Evolutionary conservation across 2,888 invertebrate species (phyloP).

Genomic region (Uloborus plumipes): DNA sequence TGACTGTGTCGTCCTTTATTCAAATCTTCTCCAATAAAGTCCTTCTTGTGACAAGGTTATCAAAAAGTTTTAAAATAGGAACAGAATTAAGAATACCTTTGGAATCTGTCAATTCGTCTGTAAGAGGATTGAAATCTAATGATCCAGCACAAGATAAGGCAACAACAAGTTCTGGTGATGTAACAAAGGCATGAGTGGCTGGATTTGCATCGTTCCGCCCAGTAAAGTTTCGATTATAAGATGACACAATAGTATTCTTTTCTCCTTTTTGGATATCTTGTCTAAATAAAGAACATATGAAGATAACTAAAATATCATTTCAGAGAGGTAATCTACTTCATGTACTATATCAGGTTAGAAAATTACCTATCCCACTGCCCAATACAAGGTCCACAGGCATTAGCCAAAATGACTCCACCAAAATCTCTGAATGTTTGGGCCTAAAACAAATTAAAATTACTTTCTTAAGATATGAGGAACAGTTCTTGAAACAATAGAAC

Average conservation of each 20-base stretch:
- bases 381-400: slow-evolving; percentile 99
- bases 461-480: neutral
- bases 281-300: slow-evolving; percentile 62
- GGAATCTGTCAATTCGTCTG: slow-evolving; percentile 85
- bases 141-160: slow-evolving; percentile 88
- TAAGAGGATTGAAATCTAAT: slow-evolving; percentile 94
- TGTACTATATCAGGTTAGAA: neutral
- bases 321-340: neutral
- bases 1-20: too few relatives aligned
- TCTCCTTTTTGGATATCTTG: slow-evolving; percentile 98
- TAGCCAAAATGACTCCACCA: slow-evolving; percentile 95
- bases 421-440: slow-evolving; percentile 87
- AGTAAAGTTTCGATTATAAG: slow-evolving; percentile 99
- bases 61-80: neutral
- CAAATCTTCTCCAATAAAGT: too few relatives aligned
- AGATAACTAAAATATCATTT: neutral
- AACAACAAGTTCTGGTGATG: slow-evolving; percentile 96
- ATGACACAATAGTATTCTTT: slow-evolving; percentile 99
- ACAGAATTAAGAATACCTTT: slow-evolving; percentile 72
- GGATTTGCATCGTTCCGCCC: slow-evolving; percentile 95
- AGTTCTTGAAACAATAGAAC: neutral
- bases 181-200: slow-evolving; percentile 97
- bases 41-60: neutral
- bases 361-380: slow-evolving; percentile 96
- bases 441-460: slow-evolving; percentile 72